Evolutionary conservation across 2,113 vertebrate genomes (phyloP).

Genomic region (Oxygymnocypris stewartii): DNA sequence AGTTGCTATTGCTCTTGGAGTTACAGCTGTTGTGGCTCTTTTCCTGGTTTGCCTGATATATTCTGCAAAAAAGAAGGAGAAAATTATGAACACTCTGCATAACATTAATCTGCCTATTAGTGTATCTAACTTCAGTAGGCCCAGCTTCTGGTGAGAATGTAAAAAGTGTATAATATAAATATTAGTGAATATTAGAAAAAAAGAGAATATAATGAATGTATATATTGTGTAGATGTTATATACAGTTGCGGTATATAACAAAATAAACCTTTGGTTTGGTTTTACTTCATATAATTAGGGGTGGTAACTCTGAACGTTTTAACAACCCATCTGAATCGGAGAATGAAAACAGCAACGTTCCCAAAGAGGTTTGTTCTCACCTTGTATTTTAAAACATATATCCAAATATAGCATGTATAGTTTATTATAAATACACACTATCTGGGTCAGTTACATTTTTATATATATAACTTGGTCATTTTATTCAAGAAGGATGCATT

Average conservation of each 20-base stretch:
- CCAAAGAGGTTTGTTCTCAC: neutral
- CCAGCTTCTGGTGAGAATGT: constrained; percentile 63
- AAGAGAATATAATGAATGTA: neutral
- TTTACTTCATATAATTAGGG: constrained; percentile 26
- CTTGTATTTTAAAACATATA: neutral
- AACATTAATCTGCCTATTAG: constrained; percentile 41
- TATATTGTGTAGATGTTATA: neutral
- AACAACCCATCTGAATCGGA: constrained; percentile 11
- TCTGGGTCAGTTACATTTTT: neutral
- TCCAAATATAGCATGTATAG: neutral
- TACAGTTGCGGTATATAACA: neutral
- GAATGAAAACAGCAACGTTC: neutral
- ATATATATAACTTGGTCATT: neutral
- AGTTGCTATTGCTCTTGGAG: constrained; percentile 72
- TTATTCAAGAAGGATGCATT: neutral
- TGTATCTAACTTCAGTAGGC: constrained; percentile 49
- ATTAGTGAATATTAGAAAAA: neutral
- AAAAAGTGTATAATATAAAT: neutral
- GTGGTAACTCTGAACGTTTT: constrained; percentile 9
- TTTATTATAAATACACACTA: neutral
- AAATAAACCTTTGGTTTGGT: neutral
- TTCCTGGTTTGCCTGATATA: constrained; percentile 66
- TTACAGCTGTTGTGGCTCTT: constrained; percentile 60
- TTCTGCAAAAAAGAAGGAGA: constrained; percentile 62
- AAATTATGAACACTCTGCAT: constrained; percentile 53